A percentile compares a stretch with the other conserved stretches of the same genome.
Evolutionary conservation across 2,797 vertebrate genomes (phyloP).

Genomic region (Gymnoscopelus microlampas): DNA sequence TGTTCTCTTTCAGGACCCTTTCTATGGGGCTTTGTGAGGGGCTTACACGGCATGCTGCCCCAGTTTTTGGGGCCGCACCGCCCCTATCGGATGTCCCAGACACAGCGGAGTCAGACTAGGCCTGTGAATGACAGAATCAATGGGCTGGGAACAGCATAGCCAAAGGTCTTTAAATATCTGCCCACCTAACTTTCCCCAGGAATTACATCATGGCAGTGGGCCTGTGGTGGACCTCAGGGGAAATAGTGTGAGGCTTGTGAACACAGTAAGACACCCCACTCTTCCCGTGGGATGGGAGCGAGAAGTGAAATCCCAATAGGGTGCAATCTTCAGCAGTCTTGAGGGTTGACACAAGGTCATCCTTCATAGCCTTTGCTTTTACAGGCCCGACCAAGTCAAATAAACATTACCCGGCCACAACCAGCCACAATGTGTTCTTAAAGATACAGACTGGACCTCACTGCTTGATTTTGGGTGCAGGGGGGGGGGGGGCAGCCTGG

Average conservation of each 20-base stretch:
- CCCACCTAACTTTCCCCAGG: constrained; percentile 81
- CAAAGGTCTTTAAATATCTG: constrained; percentile 79
- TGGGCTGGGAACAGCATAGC: constrained; percentile 79
- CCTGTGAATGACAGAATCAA: constrained; percentile 84
- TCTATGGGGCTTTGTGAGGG: constrained; percentile 84
- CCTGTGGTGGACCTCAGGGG: constrained; percentile 47
- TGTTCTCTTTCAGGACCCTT: constrained; percentile 85
- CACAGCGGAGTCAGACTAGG: constrained; percentile 81
- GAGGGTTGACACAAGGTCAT: constrained; percentile 76
- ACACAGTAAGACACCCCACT: constrained; percentile 34
- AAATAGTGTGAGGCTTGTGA: constrained; percentile 29
- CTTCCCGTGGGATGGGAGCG: constrained; percentile 48
- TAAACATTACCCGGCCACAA: constrained; percentile 70
- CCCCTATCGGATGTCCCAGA: constrained; percentile 87
- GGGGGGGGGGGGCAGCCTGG: constrained; percentile 26
- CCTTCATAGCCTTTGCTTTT: constrained; percentile 72
- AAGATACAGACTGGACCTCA: constrained; percentile 72
- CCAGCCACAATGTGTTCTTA: constrained; percentile 69
- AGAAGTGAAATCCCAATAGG: constrained; percentile 54
- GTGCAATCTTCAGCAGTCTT: constrained; percentile 49
- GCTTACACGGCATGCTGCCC: constrained; percentile 82
- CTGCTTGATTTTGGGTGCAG: constrained; percentile 47
- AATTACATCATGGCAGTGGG: constrained; percentile 78
- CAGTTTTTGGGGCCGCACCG: constrained; percentile 75
- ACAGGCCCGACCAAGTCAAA: constrained; percentile 77